Evolutionary conservation across 2,113 vertebrate genomes (phyloP), one percentile per base, ranked within the genome.

Genomic region (Silurus meridionalis): DNA sequence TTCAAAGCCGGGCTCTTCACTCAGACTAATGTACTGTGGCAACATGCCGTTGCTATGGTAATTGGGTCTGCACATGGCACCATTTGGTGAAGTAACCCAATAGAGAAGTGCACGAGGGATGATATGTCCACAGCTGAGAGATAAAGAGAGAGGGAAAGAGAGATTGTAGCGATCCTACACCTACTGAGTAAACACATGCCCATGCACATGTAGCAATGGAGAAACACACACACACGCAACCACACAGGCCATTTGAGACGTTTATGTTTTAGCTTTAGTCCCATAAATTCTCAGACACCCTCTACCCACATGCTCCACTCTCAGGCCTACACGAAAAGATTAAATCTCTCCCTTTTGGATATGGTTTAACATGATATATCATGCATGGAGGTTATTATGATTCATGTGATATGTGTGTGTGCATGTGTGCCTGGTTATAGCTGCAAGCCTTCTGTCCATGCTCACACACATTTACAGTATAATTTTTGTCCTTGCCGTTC

Each of bases 11-110:
- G 63, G 53, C 55, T 57, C 46, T 66, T 88, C 64, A 84, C 80
- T 87, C 83, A 87, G 82, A 85, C 87, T 75, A 85, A 88, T 88
- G 81, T 86, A 85, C 80, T 84, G 82, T 90, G 87, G 84, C 86
- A 89, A 88, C 83, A 86, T 87, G 87, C 63, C 67, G 93, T 95
- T 94, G 95, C 93, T 93, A 94, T 95, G 92, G 93, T 91, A 94
- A 95, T 95, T 91, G 92, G 92, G 87, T 91, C 84, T 87, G 92
- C 91, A 91, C 92, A 90, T 90, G 90, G 92, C 90, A 91, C 92
- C 93, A 91, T 92, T 93, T 91, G 91, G 91, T 93, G 90, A 86
- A 93, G 93, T 92, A 92, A 94, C 94, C 93, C 89, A 86, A 90
- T 91, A 88, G 93, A 92, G 37, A 37, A 37, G 92, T 90, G 88